Base-by-base conservation (phyloP, 2,888 invertebrate genomes). In the Stomorhina lunata region DNA sequence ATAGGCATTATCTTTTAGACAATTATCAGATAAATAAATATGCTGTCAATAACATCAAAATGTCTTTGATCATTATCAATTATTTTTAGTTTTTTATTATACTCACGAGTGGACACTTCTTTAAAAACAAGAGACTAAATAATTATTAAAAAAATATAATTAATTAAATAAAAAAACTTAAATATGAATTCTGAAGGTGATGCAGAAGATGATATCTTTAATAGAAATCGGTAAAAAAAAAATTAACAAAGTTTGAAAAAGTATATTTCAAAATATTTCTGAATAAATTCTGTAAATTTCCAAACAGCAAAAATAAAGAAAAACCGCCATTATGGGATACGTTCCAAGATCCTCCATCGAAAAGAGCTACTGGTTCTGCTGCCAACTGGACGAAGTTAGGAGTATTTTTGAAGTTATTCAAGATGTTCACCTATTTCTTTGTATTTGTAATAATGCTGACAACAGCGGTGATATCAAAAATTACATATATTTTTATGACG, bases 381-480 rank as follows among this genome's bases (percentile, higher is more conserved):
- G 93, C 92, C 15, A 92, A 93, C 71, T 90, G 90, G 89, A 92
- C 92, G 84, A 94, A 93, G 90, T 92, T 96, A 65, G 93, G 94
- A 57, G 87, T 92, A 69, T 92, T 93, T 53, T 92, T 95, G 15
- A 94, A 94, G 88, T 76, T 93, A 6, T 91, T 95, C 27, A 96
- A 96, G 91, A 86, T 95, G 1, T 84, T 95, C 45, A 94, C 95
- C 0, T 96, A 96, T 87, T 86, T 94, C 3, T 68, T 95, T 20
- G 93, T 95, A 0, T 96, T 96, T 88, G 40, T 89, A 1, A 90
- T 94, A 1, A 94, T 96, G 1, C 90, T 97, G 50, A 92, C 92
- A 0, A 92, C 94, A 0, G 95, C 95, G 4, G 94, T 95, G 0
- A 85, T 95, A 50, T 94, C 96, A n/a, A 96, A 96, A 91, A 93